Evolutionary conservation across 2,797 vertebrate genomes (phyloP).

Genomic region (Rhinogobio ventralis): DNA sequence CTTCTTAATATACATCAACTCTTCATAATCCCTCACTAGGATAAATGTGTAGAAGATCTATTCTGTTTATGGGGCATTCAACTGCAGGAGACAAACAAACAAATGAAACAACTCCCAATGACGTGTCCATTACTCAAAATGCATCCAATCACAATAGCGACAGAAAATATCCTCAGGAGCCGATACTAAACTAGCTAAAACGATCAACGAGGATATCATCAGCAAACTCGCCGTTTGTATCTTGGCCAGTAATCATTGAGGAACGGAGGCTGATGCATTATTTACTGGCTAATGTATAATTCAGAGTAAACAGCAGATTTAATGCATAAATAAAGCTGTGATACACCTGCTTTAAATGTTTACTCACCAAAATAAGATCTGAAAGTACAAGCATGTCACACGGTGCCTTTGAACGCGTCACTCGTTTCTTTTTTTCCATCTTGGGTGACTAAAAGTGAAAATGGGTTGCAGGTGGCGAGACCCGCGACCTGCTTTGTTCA

Average conservation of each 20-base stretch:
- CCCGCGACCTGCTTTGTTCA: slow-evolving; percentile 46
- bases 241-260: slow-evolving; percentile 82
- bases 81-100: slow-evolving; percentile 15
- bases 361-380: slow-evolving; percentile 78
- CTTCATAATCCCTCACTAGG: slow-evolving; percentile 46
- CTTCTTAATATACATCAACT: too few relatives aligned
- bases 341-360: slow-evolving; percentile 84
- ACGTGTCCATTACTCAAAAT: slow-evolving; percentile 22
- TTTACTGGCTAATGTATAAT: slow-evolving; percentile 84
- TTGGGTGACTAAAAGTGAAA: slow-evolving; percentile 53
- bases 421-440: slow-evolving; percentile 60
- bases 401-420: slow-evolving; percentile 61
- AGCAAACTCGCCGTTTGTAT: slow-evolving; percentile 79
- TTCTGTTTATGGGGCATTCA: slow-evolving; percentile 36
- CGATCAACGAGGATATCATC: slow-evolving; percentile 83
- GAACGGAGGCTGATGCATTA: slow-evolving; percentile 78
- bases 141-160: slow-evolving; percentile 22
- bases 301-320: slow-evolving; percentile 84
- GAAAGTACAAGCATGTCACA: slow-evolving; percentile 64
- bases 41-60: slow-evolving; percentile 1
- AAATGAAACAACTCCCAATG: not conserved
- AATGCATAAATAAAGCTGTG: slow-evolving; percentile 84
- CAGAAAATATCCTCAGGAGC: slow-evolving; percentile 31
- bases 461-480: slow-evolving; percentile 53
- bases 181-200: slow-evolving; percentile 72